These are phyloP conservation scores for Platycercus adscitus DNA, from an alignment of 2,113 vertebrate genomes.

Conservation along the genomic window DNA sequence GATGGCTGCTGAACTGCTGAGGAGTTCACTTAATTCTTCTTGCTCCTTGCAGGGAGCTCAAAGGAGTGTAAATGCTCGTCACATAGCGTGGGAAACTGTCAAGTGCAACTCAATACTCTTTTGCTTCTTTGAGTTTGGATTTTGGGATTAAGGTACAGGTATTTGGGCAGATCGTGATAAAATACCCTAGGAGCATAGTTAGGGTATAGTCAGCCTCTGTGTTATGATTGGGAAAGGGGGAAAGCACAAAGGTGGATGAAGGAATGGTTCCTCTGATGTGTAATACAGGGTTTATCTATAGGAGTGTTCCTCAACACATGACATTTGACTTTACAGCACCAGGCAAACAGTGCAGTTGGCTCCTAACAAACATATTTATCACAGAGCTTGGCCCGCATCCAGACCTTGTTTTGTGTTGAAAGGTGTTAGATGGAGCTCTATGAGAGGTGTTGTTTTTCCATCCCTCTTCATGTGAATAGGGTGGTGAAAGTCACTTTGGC, in stretches of 20 bases:
- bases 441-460: not conserved
- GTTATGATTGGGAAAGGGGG: not conserved
- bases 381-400: not conserved
- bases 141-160: not conserved
- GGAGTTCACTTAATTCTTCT: not conserved
- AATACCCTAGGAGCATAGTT: not conserved
- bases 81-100: not conserved
- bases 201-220: not conserved
- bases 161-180: fast-evolving
- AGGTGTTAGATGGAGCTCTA: not conserved
- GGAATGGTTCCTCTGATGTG: not conserved
- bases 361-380: not conserved
- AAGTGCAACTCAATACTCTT: not conserved
- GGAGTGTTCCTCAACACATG: not conserved
- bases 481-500: not conserved
- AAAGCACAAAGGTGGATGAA: not conserved
- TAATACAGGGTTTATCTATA: not conserved
- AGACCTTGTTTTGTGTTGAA: not conserved
- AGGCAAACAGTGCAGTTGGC: not conserved
- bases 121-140: not conserved
- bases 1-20: not conserved
- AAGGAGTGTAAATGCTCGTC: not conserved
- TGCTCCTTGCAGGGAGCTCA: not conserved
- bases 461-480: not conserved
- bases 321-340: not conserved